Base-by-base conservation (phyloP, 2,888 invertebrate genomes). In the Acleris emargana region DNA sequence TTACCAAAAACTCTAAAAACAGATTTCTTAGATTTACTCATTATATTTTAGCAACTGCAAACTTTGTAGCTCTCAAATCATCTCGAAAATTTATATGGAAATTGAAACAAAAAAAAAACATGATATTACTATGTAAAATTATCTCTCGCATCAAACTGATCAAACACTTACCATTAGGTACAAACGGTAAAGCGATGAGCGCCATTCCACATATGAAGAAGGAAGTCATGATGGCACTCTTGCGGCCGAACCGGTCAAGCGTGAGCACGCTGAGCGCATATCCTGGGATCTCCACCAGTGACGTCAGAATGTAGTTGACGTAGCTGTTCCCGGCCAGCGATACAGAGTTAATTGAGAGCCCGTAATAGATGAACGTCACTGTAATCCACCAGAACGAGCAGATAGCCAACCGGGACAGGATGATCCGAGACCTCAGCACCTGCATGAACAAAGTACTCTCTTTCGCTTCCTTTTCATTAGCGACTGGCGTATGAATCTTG, bases 361-460 rank as follows among this genome's bases (percentile, higher is more conserved):
- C 97, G 76, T 96, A 97, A 82, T 96, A 97, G 20, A 97, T 95
- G 69, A 97, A 95, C 0, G 96, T 95, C 74, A 95, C 95, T 0
- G 96, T 95, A 17, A 96, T 94, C 96, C 96, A 97, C 89, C 96
- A 96, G 72, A 96, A 94, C n/a, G 95, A 95, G 71, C 96, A 96
- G 58, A 95, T 94, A 1, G 93, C 72, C 52, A 94, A 77, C 50
- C 94, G 83, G 5, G 87, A 71, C 22, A 93, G 74, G 38, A 94
- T 80, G 43, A 83, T 82, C 11, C 78, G 78, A 0, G 92, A 91
- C 64, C 81, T 83, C n/a, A 93, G 71, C n/a, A 93, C 83, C 68
- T 89, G 81, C 43, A 72, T 66, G 20, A 63, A 54, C 45, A 69
- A 9, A 5, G 61, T 52, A 53, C n/a, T 60, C 55, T 49, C 55